Percentiles rank a stretch among this genome's conserved stretches.
phyloP scores from a whole-genome alignment of 2,888 invertebrate species.

The Acrobasis consociella region DNA sequence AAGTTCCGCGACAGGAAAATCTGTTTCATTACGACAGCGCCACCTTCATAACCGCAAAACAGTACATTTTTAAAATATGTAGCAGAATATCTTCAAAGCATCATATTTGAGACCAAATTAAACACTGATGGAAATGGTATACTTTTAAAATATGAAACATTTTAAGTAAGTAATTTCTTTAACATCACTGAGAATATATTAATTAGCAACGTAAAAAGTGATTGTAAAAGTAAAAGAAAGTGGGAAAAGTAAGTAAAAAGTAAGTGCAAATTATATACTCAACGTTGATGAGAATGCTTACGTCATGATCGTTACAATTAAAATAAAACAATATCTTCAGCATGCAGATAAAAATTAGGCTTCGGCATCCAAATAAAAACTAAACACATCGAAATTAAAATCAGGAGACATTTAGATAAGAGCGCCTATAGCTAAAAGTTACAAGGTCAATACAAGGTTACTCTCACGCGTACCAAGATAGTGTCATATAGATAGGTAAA shows the following conservation, averaged over 20 bases:
- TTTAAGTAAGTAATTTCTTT: not conserved
- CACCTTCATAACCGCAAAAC: not conserved
- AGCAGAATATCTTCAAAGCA: not conserved
- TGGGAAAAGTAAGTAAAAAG: slow-evolving; percentile 3
- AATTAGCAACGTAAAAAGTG: slow-evolving; percentile 2
- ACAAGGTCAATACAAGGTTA: too few relatives aligned
- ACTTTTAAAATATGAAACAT: not conserved
- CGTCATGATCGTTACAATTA: not conserved
- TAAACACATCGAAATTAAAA: too few relatives aligned
- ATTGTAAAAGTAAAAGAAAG: slow-evolving; percentile 13
- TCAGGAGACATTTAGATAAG: too few relatives aligned
- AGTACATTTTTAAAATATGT: not conserved
- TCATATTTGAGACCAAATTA: not conserved
- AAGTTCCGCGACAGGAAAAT: slow-evolving; percentile 4
- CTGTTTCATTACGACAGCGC: slow-evolving; percentile 7
- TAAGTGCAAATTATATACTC: slow-evolving; percentile 2
- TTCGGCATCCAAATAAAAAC: too few relatives aligned
- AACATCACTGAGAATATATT: not conserved
- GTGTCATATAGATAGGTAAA: too few relatives aligned
- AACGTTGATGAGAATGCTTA: not conserved
- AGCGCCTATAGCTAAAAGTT: too few relatives aligned
- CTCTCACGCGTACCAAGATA: too few relatives aligned
- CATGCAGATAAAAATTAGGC: too few relatives aligned
- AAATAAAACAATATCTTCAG: not conserved
- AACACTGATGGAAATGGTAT: not conserved